Evolutionary conservation across 1,140 invertebrate species (phyloP).

Genomic region (Drosophila elegans): DNA sequence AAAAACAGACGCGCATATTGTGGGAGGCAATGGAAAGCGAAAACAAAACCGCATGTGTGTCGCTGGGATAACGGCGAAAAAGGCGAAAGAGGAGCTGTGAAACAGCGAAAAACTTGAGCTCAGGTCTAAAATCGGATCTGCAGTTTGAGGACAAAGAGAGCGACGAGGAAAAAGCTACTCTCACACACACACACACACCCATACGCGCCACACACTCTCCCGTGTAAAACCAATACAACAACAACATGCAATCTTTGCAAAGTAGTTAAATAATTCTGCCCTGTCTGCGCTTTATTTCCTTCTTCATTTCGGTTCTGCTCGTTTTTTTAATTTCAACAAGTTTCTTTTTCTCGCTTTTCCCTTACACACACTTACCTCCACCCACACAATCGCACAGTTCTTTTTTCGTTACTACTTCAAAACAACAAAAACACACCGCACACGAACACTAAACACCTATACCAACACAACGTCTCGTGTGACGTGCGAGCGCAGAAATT

Average conservation of each 20-base stretch:
- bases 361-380: conserved; percentile 19
- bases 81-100: conserved; percentile 37
- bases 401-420: conserved; percentile 74
- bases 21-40: conserved; percentile 56
- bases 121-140: conserved; percentile 26
- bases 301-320: conserved; percentile 74
- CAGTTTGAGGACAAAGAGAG: conserved; percentile 36
- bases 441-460: conserved; percentile 31
- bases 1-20: conserved; percentile 41
- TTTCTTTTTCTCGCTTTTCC: conserved; percentile 57
- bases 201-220: conserved; percentile 9
- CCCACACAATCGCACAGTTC: conserved; percentile 55
- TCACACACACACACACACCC: conserved; percentile 11
- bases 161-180: conserved; percentile 13
- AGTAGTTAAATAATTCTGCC: conserved; percentile 83
- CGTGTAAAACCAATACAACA: conserved; percentile 43
- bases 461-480: conserved; percentile 37
- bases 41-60: conserved; percentile 76
- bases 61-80: conserved; percentile 67
- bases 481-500: conserved; percentile 51
- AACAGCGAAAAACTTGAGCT: conserved; percentile 34
- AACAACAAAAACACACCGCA: conserved; percentile 52
- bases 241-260: conserved; percentile 79
- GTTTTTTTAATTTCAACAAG: conserved; percentile 75
- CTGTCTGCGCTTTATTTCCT: conserved; percentile 82